Evolutionary conservation across 1,140 invertebrate species (phyloP).

Genomic region (Zaprionus davidi): DNA sequence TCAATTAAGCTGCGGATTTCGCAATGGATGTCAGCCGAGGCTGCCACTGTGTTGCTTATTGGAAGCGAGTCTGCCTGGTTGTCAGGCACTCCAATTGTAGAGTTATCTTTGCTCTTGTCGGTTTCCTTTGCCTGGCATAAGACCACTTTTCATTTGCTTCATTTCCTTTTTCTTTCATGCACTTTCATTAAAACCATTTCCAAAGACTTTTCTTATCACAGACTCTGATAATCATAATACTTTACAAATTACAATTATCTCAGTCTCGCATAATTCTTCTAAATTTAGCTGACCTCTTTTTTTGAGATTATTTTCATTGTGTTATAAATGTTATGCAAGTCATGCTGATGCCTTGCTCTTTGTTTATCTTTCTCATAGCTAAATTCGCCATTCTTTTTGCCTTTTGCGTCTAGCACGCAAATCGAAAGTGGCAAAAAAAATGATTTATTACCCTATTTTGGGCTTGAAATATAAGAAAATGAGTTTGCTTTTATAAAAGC

Average conservation of each 20-base stretch:
- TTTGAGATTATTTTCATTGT: not conserved
- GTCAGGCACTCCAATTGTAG: not conserved
- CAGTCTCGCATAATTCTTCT: not conserved
- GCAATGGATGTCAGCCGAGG: conserved; percentile 47
- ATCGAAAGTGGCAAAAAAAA: conserved; percentile 26
- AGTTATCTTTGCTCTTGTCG: not conserved
- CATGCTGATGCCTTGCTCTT: conserved; percentile 1
- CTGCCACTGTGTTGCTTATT: conserved; percentile 10
- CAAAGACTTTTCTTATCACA: not conserved
- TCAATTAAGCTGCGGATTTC: conserved; percentile 65
- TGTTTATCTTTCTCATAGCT: conserved; percentile 18
- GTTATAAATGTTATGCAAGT: conserved; percentile 1
- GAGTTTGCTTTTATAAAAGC: not conserved
- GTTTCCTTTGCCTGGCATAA: not conserved
- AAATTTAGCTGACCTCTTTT: not conserved
- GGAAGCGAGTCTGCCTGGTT: conserved; percentile 8
- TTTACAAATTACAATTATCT: conserved; percentile 1
- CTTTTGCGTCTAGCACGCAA: conserved; percentile 19
- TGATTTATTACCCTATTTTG: conserved; percentile 25
- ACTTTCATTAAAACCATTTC: not conserved
- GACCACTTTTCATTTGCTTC: not conserved
- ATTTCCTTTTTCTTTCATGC: not conserved
- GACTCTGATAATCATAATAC: not conserved
- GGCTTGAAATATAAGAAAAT: not conserved
- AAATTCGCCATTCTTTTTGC: conserved; percentile 11